A percentile compares a stretch with the other conserved stretches of the same genome.
phyloP scores from a whole-genome alignment of 2,888 invertebrate species.

The Globia sparganii region DNA sequence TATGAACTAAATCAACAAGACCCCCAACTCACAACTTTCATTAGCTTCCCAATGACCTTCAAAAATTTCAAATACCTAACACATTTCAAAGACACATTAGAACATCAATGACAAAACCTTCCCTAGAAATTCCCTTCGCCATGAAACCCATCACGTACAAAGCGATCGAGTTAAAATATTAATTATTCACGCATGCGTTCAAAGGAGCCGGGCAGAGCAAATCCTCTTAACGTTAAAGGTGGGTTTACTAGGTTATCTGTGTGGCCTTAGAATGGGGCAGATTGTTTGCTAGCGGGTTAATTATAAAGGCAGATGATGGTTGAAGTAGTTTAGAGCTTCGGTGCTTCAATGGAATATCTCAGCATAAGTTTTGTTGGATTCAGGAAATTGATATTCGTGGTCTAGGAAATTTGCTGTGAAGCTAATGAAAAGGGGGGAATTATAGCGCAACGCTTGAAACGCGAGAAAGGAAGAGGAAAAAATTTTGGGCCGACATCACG shows the following conservation, averaged over 20 bases:
- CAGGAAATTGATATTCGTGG: neutral
- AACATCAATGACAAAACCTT: neutral
- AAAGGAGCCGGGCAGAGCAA: slow-evolving; percentile 45
- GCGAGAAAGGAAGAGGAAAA: neutral
- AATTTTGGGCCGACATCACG: neutral
- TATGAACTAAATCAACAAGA: neutral
- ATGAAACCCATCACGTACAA: slow-evolving; percentile 20
- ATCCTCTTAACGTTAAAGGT: slow-evolving; percentile 56
- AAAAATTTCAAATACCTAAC: neutral
- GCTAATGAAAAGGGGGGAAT: neutral
- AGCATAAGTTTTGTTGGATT: neutral
- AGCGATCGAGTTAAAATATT: slow-evolving; percentile 42
- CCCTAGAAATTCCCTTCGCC: neutral
- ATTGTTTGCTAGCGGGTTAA: slow-evolving; percentile 38
- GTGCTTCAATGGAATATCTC: no score
- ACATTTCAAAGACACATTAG: neutral
- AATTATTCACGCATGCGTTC: slow-evolving; percentile 40
- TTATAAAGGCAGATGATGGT: slow-evolving; percentile 33
- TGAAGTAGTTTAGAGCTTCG: neutral
- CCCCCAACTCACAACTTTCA: neutral
- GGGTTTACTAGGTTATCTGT: slow-evolving; percentile 45
- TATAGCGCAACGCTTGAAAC: neutral
- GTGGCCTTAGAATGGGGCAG: slow-evolving; percentile 13
- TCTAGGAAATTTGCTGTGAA: neutral
- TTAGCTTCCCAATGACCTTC: neutral